These are phyloP conservation scores for Eurytoma californica DNA, from an alignment of 2,888 invertebrate species.

Conservation along the genomic window DNA sequence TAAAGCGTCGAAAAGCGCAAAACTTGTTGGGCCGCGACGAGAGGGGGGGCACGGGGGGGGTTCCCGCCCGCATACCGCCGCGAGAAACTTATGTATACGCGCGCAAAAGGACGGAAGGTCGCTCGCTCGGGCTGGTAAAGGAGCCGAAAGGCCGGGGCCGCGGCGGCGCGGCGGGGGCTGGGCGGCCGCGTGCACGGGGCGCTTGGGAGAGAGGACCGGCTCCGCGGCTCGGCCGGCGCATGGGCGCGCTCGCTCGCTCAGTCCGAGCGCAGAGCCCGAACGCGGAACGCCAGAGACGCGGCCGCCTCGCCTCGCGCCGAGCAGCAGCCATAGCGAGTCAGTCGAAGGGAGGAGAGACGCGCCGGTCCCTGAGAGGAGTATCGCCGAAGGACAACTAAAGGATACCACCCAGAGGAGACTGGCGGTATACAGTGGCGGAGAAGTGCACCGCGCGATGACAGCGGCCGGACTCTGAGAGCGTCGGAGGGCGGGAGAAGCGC, in stretches of 20 bases:
- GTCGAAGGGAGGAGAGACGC: background rate
- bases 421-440: too few relatives aligned
- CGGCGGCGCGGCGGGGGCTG: conserved; percentile 3
- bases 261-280: conserved; percentile 51
- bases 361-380: too few relatives aligned
- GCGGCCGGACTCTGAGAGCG: background rate
- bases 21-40: too few relatives aligned
- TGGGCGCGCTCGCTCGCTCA: conserved; percentile 21
- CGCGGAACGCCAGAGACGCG: conserved; percentile 40
- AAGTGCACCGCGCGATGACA: conserved; percentile 4
- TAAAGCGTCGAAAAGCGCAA: too few relatives aligned
- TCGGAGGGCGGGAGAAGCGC: conserved; percentile 1
- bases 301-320: background rate
- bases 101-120: too few relatives aligned
- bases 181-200: conserved; percentile 7
- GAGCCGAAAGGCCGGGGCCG: conserved; percentile 23
- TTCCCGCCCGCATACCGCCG: too few relatives aligned
- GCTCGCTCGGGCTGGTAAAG: background rate
- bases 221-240: background rate
- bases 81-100: too few relatives aligned
- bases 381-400: too few relatives aligned
- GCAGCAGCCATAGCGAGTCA: too few relatives aligned
- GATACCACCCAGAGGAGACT: too few relatives aligned
- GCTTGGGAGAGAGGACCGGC: conserved; percentile 2
- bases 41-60: too few relatives aligned